phyloP scores from a whole-genome alignment of 2,113 vertebrate genomes.

The Cynopterus brachyotis region DNA sequence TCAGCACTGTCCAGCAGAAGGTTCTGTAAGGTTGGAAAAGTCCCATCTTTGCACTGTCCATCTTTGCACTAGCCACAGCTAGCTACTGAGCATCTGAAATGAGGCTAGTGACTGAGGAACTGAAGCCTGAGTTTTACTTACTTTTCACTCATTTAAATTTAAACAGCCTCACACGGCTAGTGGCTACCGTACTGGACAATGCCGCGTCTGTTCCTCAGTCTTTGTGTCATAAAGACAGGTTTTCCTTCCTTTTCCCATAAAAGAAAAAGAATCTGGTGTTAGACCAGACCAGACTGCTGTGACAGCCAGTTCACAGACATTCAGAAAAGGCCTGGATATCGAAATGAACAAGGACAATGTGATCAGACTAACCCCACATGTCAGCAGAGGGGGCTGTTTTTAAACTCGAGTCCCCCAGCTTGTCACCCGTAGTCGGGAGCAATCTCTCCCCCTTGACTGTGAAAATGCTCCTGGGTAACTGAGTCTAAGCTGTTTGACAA shows the following conservation, averaged over 20 bases:
- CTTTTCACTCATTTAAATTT: neutral
- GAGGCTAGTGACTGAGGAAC: neutral
- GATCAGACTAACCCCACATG: neutral
- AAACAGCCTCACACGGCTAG: neutral
- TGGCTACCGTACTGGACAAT: too few species aligned
- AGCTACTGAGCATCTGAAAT: neutral
- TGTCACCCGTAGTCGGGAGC: neutral
- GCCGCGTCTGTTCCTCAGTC: neutral
- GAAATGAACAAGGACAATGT: neutral
- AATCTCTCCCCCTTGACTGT: neutral
- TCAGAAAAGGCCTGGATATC: neutral
- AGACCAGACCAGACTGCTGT: neutral
- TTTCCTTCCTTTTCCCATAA: neutral
- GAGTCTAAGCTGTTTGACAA: neutral
- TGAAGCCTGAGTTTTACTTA: neutral
- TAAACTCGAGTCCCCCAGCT: neutral
- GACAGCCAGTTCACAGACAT: neutral
- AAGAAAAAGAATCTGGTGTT: neutral
- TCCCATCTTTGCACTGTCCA: accelerated
- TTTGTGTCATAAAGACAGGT: neutral
- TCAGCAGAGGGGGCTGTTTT: neutral
- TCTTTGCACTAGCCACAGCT: accelerated
- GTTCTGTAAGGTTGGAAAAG: neutral
- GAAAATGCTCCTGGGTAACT: neutral
- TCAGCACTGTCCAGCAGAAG: neutral